These are phyloP conservation scores for Drosophila novamexicana DNA, from an alignment of 1,140 invertebrate genomes.

Conservation along the genomic window DNA sequence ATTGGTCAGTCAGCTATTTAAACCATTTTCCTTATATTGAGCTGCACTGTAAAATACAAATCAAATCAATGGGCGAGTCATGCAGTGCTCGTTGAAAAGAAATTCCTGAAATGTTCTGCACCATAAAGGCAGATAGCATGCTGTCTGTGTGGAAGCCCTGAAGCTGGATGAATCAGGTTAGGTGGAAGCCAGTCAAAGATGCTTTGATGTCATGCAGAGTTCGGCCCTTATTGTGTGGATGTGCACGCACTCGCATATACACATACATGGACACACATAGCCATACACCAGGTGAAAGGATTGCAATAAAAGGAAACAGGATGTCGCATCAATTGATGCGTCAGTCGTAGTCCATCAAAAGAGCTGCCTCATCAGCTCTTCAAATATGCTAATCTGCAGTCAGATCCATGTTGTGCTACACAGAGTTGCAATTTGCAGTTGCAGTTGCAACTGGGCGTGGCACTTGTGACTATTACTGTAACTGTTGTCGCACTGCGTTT, in stretches of 20 bases:
- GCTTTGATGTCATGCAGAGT: conserved; percentile 4
- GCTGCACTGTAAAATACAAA: neutral
- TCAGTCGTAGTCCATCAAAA: neutral
- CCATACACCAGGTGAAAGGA: neutral
- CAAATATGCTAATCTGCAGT: conserved; percentile 65
- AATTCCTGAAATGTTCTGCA: conserved; percentile 15
- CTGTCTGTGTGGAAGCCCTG: neutral
- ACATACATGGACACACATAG: neutral
- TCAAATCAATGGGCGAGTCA: neutral
- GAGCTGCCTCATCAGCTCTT: conserved; percentile 31
- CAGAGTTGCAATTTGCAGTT: neutral
- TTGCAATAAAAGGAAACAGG: neutral
- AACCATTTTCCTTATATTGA: neutral
- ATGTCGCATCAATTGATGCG: neutral
- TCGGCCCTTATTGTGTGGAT: neutral
- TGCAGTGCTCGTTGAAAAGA: conserved; percentile 9
- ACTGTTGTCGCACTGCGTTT: conserved; percentile 18
- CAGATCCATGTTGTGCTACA: neutral
- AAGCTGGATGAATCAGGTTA: neutral
- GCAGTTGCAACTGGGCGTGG: conserved; percentile 7
- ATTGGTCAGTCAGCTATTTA: neutral
- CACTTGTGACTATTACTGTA: neutral
- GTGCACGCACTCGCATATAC: neutral
- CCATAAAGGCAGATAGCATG: neutral
- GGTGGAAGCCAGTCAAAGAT: neutral